A percentile compares a stretch with the other conserved stretches of the same genome.
Evolutionary conservation across 2,888 invertebrate species (phyloP).

Genomic region (Acrobasis repandana): DNA sequence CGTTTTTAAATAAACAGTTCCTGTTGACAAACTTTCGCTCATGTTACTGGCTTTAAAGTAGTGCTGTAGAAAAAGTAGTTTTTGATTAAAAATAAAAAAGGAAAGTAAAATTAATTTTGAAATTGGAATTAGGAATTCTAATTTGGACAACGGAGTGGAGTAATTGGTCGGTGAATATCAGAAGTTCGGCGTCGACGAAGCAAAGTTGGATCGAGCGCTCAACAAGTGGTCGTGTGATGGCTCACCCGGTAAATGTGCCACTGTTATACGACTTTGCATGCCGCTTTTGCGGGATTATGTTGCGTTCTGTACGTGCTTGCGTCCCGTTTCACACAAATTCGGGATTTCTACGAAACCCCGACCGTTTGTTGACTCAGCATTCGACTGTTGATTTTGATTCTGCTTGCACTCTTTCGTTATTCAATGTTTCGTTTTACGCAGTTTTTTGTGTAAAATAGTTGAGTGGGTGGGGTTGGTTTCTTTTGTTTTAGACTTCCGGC

Average conservation of each 20-base stretch:
- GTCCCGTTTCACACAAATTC: slow-evolving; percentile 49
- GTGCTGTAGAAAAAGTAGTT: slow-evolving; percentile 6
- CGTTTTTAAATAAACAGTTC: slow-evolving; percentile 45
- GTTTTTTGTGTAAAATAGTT: slow-evolving; percentile 35
- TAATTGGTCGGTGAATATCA: slow-evolving; percentile 55
- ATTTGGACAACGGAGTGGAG: slow-evolving; percentile 43
- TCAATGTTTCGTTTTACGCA: slow-evolving; percentile 25
- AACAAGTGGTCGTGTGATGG: slow-evolving; percentile 80
- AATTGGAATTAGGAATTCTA: slow-evolving; percentile 44
- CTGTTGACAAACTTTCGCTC: slow-evolving; percentile 43
- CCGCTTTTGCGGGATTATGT: slow-evolving; percentile 68
- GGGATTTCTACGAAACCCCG: slow-evolving; percentile 58
- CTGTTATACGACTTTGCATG: slow-evolving; percentile 77
- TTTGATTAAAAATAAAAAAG: background rate
- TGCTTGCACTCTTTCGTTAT: slow-evolving; percentile 33
- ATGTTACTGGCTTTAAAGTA: slow-evolving; percentile 19
- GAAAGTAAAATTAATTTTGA: slow-evolving; percentile 29
- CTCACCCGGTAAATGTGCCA: slow-evolving; percentile 76
- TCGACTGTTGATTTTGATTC: slow-evolving; percentile 44
- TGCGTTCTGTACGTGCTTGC: slow-evolving; percentile 50
- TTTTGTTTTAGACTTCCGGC: slow-evolving; percentile 74
- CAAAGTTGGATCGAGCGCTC: slow-evolving; percentile 65
- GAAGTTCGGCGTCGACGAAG: slow-evolving; percentile 55
- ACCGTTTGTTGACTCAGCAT: slow-evolving; percentile 56
- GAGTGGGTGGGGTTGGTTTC: slow-evolving; percentile 71